These are phyloP conservation scores for Empidonax traillii DNA, from an alignment of 2,113 vertebrate genomes.

Conservation along the genomic window DNA sequence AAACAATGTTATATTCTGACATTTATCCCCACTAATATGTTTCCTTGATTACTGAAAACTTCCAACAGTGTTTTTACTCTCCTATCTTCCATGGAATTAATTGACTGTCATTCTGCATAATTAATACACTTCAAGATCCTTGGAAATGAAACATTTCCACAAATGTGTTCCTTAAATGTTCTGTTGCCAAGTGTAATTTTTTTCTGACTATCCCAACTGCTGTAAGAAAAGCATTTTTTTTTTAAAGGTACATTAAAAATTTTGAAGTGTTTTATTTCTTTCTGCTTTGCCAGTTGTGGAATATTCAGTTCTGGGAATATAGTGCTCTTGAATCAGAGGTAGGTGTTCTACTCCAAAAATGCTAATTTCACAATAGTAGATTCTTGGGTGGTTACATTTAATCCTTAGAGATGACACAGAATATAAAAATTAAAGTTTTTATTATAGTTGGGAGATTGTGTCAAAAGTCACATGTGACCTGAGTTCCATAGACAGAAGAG, in stretches of 20 bases:
- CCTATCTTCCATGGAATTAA: not conserved
- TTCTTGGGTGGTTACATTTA: not conserved
- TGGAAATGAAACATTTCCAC: not conserved
- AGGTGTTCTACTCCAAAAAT: not conserved
- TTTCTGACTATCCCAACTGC: not conserved
- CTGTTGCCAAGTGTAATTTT: not conserved
- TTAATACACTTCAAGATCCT: not conserved
- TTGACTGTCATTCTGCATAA: not conserved
- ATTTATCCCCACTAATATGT: not conserved
- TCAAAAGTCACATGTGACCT: not conserved
- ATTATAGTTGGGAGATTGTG: not conserved
- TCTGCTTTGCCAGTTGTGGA: not conserved
- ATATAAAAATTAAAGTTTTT: not conserved
- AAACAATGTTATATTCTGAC: not conserved
- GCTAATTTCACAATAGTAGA: not conserved
- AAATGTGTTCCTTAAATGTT: not conserved
- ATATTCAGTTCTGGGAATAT: not conserved
- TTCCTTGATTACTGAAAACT: not conserved
- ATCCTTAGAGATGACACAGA: not conserved
- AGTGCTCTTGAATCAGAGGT: not conserved
- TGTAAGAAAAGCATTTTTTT: not conserved
- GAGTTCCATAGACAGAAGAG: not conserved
- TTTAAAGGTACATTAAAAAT: not conserved
- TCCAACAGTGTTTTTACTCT: not conserved
- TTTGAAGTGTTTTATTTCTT: not conserved